A percentile compares a stretch with the other conserved stretches of the same genome.
These are phyloP conservation scores for Crepidodera aurea DNA, from an alignment of 2,888 invertebrate genomes.

Conservation along the genomic window DNA sequence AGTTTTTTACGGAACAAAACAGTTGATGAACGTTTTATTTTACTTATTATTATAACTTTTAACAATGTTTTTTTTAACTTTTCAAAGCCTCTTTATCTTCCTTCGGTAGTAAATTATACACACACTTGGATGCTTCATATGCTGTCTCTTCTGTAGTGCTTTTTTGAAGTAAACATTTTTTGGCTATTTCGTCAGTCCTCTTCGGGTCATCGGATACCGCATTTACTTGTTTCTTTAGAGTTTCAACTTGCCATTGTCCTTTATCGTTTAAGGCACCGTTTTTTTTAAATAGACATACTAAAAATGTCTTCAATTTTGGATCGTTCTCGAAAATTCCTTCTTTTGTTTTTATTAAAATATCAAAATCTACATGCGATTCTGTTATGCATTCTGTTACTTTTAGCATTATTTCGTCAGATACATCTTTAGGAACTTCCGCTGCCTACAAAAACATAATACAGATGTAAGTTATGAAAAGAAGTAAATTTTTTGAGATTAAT, in stretches of 20 bases:
- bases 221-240: neutral
- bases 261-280: neutral
- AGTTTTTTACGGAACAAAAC: too few relatives aligned
- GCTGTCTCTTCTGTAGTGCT: neutral
- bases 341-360: neutral
- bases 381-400: neutral
- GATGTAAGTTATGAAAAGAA: too few relatives aligned
- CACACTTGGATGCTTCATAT: neutral
- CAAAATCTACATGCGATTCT: neutral
- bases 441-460: too few relatives aligned
- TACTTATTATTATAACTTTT: too few relatives aligned
- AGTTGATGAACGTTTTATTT: too few relatives aligned
- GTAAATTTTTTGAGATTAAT: too few relatives aligned
- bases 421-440: neutral
- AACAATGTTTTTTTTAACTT: too few relatives aligned
- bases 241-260: neutral
- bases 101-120: neutral
- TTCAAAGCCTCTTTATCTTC: neutral
- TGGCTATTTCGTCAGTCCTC: neutral
- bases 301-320: neutral
- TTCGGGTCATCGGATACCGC: neutral
- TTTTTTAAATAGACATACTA: neutral
- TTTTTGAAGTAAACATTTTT: neutral
- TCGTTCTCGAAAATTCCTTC: constrained; percentile 6
- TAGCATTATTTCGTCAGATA: neutral